Conservation (phyloP, 2,797 vertebrate species). For the Macrochelys suwanniensis region DNA sequence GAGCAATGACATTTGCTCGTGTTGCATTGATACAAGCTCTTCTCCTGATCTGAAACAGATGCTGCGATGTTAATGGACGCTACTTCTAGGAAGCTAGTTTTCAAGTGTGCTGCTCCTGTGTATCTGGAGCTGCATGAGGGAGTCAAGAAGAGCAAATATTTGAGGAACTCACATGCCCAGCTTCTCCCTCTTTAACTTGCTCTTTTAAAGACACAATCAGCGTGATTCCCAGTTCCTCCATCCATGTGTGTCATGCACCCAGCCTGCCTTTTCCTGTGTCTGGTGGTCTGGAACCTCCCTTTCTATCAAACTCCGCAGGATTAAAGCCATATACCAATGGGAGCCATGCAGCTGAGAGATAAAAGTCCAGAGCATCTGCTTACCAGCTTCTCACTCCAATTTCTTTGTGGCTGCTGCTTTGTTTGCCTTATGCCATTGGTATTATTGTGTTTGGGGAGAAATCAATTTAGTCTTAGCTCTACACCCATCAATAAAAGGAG, state of each 20-base stretch:
- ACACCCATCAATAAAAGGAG: background rate
- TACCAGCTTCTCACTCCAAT: slow-evolving; percentile 18
- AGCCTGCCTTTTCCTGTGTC: slow-evolving; percentile 48
- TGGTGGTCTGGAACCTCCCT: slow-evolving; percentile 52
- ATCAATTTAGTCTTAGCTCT: background rate
- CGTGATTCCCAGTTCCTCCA: background rate
- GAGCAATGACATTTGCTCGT: slow-evolving; percentile 25
- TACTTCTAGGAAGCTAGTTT: slow-evolving; percentile 25
- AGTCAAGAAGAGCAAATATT: background rate
- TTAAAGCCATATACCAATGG: background rate
- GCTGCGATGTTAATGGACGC: slow-evolving; percentile 31
- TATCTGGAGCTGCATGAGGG: background rate
- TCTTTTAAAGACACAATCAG: background rate
- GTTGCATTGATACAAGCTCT: background rate
- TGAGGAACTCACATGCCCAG: background rate
- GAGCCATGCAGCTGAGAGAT: slow-evolving; percentile 5
- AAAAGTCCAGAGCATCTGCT: slow-evolving; percentile 30
- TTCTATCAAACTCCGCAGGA: slow-evolving; percentile 32
- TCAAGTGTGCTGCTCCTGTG: background rate
- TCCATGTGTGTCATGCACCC: background rate
- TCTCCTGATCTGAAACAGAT: background rate
- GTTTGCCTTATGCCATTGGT: slow-evolving; percentile 14
- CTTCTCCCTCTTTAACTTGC: background rate
- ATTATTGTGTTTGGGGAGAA: background rate
- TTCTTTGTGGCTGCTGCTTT: slow-evolving; percentile 1